A percentile compares a stretch with the other conserved stretches of the same genome.
Conservation (phyloP, 2,888 invertebrate genomes). For the Drosophila diplacantha region DNA sequence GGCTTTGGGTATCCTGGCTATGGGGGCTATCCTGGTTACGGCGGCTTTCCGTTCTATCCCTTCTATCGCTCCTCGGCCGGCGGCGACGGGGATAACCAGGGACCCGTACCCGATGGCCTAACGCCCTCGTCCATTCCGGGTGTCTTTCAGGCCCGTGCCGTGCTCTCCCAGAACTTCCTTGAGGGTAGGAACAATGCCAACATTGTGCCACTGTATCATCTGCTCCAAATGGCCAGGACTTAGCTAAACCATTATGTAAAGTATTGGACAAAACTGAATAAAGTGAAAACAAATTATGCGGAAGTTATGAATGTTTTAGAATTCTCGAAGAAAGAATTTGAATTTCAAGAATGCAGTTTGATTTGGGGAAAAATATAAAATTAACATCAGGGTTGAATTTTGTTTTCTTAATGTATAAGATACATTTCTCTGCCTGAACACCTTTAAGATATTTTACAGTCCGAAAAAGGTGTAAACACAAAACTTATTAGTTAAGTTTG, state of each 20-base stretch:
- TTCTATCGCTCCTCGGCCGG: constrained; percentile 44
- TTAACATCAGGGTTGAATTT: too few species aligned
- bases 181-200: constrained; percentile 38
- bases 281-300: not conserved
- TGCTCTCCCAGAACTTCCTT: constrained; percentile 41
- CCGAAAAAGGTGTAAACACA: too few species aligned
- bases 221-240: constrained; percentile 52
- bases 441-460: too few species aligned
- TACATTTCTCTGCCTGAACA: too few species aligned
- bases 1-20: constrained; percentile 29
- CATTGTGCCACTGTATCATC: constrained; percentile 54
- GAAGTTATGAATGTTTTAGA: not conserved
- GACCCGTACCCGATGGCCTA: constrained; percentile 14
- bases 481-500: too few species aligned
- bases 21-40: constrained; percentile 33
- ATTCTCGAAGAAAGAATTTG: not conserved
- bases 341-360: not conserved
- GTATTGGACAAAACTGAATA: constrained; percentile 15
- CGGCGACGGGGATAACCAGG: constrained; percentile 38
- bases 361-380: not conserved
- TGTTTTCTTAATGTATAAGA: too few species aligned
- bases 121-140: constrained; percentile 37
- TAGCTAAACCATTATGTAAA: constrained; percentile 6
- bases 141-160: constrained; percentile 50
- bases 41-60: constrained; percentile 46